These are phyloP conservation scores for Muscicapa comitata DNA, from an alignment of 2,797 vertebrate genomes.

Conservation along the genomic window DNA sequence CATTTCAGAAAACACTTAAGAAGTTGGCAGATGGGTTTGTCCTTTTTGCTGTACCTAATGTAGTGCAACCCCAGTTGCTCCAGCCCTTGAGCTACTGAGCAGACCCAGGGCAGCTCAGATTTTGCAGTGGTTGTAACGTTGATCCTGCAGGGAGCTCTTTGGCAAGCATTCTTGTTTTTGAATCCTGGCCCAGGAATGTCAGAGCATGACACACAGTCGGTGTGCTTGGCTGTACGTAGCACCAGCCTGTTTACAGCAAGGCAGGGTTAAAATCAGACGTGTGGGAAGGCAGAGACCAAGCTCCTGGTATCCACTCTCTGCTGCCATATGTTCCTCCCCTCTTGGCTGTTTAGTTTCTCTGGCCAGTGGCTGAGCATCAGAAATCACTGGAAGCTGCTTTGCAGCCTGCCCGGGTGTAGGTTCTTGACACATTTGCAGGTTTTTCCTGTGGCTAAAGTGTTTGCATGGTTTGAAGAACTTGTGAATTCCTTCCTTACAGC, in stretches of 20 bases:
- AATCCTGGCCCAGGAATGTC: background rate
- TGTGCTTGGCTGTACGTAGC: background rate
- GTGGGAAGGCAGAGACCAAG: background rate
- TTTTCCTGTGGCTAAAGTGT: background rate
- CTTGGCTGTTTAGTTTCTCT: background rate
- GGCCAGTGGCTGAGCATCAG: background rate
- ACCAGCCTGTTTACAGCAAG: background rate
- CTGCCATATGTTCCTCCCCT: background rate
- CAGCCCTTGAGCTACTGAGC: background rate
- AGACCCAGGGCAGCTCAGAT: background rate
- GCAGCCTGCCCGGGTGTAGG: background rate
- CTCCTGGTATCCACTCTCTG: background rate
- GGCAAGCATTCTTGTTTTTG: background rate
- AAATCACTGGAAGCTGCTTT: background rate
- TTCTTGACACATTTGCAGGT: background rate
- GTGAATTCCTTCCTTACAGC: background rate
- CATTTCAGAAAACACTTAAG: background rate
- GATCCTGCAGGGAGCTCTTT: background rate
- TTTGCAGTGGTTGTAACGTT: background rate
- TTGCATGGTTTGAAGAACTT: background rate
- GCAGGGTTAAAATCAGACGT: background rate
- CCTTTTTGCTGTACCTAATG: background rate
- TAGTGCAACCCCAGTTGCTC: background rate
- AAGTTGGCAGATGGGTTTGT: background rate
- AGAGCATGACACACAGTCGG: background rate